Base-by-base conservation (phyloP, 2,888 invertebrate genomes). In the Drosophila parthenogenetica region DNA sequence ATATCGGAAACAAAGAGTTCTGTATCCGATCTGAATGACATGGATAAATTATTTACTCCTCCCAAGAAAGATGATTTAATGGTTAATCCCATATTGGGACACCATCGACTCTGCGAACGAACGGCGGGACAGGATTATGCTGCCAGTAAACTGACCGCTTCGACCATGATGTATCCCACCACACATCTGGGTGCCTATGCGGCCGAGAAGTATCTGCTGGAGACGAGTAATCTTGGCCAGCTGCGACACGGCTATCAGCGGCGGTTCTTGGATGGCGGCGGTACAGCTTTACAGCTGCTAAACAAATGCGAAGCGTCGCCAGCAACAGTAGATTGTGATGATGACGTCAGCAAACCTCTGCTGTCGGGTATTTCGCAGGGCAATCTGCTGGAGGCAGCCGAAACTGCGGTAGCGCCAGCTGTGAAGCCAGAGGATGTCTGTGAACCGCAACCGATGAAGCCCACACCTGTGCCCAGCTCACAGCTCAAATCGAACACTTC, bases 91-190 rank as follows among this genome's bases (percentile, higher is more conserved):
- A 92, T 93, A 61, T 86, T 94, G 42, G 93, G 94, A 0, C 94
- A 95, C 89, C 95, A 95, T 81, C 93, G 94, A 57, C 91, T 94
- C 14, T 95, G 94, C 87, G 94, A 94, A 82, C 85, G 92, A 8
- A 92, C 91, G 0, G 7, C 74, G 0, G 59, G 16, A 2, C 68
- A 63, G 53, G 62, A 59, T 35, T 68, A 65, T 29, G 58, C 53
- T 4, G 51, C 79, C 29, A 73, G 76, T 10, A 85, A 74, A 45
- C 5, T 83, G 5, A 77, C 77, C 0, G 73, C 82, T 1, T 77
- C 85, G 4, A 89, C 85, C 5, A 71, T 89, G 57, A 85, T 86
- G 86, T 86, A 86, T 64, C 85, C 85, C 4, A 87, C 90, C 16
- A 86, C 90, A 11, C 79, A 90, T 43, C 53, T 90, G 76, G 89